Percentiles rank a stretch among this genome's conserved stretches.
phyloP scores from a whole-genome alignment of 2,113 vertebrate genomes.

The Promerops cafer region DNA sequence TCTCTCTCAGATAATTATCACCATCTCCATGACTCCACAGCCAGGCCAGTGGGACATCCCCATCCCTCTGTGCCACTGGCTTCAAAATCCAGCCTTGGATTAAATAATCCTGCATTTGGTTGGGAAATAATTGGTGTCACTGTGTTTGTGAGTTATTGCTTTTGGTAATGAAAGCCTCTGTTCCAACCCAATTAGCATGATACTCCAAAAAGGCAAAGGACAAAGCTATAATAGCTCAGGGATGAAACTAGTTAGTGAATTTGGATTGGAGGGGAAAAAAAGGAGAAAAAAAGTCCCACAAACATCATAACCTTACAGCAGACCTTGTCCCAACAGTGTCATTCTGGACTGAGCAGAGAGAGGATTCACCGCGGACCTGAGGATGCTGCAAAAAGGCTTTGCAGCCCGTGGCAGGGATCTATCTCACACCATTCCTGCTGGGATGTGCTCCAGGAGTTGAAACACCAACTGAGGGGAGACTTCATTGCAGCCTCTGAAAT shows the following conservation, averaged over 20 bases:
- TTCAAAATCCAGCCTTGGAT: background rate
- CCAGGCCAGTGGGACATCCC: background rate
- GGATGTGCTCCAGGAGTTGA: background rate
- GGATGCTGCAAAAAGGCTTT: background rate
- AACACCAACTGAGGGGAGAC: background rate
- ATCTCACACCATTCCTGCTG: accelerated
- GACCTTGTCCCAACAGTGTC: background rate
- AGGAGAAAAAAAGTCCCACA: accelerated
- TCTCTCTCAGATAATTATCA: background rate
- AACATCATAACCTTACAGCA: background rate
- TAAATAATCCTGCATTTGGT: background rate
- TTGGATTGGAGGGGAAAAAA: background rate
- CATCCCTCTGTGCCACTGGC: background rate
- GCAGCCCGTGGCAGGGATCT: accelerated
- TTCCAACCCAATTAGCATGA: constrained; percentile 37
- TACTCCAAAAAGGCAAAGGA: background rate
- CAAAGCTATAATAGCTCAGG: background rate
- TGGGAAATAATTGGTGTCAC: background rate
- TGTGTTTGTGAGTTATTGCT: background rate
- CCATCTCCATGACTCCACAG: background rate
- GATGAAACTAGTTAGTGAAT: background rate
- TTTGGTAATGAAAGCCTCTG: background rate
- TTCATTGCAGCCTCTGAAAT: background rate
- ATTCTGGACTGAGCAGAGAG: background rate
- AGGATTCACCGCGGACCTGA: background rate